These are phyloP conservation scores for Rhadinocentrus ornatus DNA, from an alignment of 2,797 vertebrate species.

Conservation along the genomic window DNA sequence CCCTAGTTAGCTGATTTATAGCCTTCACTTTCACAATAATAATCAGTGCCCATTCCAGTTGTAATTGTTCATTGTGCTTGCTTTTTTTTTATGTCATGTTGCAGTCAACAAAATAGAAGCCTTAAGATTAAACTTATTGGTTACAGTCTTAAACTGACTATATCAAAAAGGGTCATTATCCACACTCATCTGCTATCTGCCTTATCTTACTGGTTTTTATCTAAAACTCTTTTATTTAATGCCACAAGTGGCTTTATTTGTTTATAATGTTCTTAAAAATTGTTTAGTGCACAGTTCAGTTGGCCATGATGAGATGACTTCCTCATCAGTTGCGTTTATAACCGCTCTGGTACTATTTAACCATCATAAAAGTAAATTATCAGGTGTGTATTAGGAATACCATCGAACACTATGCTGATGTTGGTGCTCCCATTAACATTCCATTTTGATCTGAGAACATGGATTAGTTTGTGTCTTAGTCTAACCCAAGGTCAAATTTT, in stretches of 20 bases:
- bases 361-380: slow-evolving; percentile 12
- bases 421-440: slow-evolving; percentile 5
- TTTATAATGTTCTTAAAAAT: slow-evolving; percentile 16
- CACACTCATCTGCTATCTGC: slow-evolving; percentile 55
- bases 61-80: slow-evolving; percentile 9
- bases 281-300: slow-evolving; percentile 23
- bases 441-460: slow-evolving; percentile 15
- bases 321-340: slow-evolving; percentile 31
- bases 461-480: slow-evolving; percentile 20
- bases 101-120: slow-evolving; percentile 50
- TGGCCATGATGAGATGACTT: slow-evolving; percentile 4
- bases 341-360: slow-evolving; percentile 38
- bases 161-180: slow-evolving; percentile 33
- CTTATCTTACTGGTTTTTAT: slow-evolving; percentile 48
- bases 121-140: slow-evolving; percentile 58
- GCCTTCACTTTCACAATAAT: slow-evolving; percentile 12
- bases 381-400: slow-evolving; percentile 25
- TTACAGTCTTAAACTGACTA: slow-evolving; percentile 55
- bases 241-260: slow-evolving; percentile 36
- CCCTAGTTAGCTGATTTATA: neutral
- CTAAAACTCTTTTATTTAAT: slow-evolving; percentile 29
- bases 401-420: slow-evolving; percentile 19
- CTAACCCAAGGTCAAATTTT: slow-evolving; percentile 8
- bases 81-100: slow-evolving; percentile 43
- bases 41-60: slow-evolving; percentile 21